A percentile compares a stretch with the other conserved stretches of the same genome.
Evolutionary conservation across 2,113 vertebrate genomes (phyloP).

Genomic region (Leucoraja erinaceus): DNA sequence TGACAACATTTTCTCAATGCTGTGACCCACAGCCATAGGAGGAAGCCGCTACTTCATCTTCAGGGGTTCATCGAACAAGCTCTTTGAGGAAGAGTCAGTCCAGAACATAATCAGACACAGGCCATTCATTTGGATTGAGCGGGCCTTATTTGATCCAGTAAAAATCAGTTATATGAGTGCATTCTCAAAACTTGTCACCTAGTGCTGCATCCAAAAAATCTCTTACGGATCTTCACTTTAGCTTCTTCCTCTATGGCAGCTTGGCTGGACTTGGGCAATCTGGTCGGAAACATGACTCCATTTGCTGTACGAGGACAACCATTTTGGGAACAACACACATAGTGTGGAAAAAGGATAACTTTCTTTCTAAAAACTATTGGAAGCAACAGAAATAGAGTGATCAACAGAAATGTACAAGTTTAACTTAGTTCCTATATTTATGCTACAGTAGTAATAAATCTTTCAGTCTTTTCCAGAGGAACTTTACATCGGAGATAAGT

Average conservation of each 20-base stretch:
- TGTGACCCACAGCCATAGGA: slow-evolving; percentile 74
- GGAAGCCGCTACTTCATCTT: slow-evolving; percentile 76
- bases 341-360: slow-evolving; percentile 93
- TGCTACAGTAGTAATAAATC: slow-evolving; percentile 99
- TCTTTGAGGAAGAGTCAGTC: slow-evolving; percentile 80
- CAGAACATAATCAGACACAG: slow-evolving; percentile 69
- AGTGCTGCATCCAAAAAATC: slow-evolving; percentile 61
- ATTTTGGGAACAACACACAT: slow-evolving; percentile 97
- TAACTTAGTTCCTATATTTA: slow-evolving; percentile 99
- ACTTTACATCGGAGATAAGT: slow-evolving; percentile 58
- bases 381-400: slow-evolving; percentile 93
- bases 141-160: slow-evolving; percentile 83
- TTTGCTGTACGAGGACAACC: slow-evolving; percentile 85
- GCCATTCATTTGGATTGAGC: slow-evolving; percentile 79
- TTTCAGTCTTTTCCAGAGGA: slow-evolving; percentile 93
- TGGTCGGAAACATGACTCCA: slow-evolving; percentile 71
- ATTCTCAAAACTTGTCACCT: slow-evolving; percentile 72
- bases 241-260: slow-evolving; percentile 72
- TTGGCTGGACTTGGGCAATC: slow-evolving; percentile 66
- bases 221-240: slow-evolving; percentile 61
- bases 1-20: slow-evolving; percentile 64
- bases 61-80: slow-evolving; percentile 79
- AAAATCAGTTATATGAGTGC: slow-evolving; percentile 71
- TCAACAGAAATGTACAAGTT: slow-evolving; percentile 98
- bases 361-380: slow-evolving; percentile 97